These are phyloP conservation scores for Peromyscus polionotus DNA, from an alignment of 2,113 vertebrate species.

Conservation along the genomic window DNA sequence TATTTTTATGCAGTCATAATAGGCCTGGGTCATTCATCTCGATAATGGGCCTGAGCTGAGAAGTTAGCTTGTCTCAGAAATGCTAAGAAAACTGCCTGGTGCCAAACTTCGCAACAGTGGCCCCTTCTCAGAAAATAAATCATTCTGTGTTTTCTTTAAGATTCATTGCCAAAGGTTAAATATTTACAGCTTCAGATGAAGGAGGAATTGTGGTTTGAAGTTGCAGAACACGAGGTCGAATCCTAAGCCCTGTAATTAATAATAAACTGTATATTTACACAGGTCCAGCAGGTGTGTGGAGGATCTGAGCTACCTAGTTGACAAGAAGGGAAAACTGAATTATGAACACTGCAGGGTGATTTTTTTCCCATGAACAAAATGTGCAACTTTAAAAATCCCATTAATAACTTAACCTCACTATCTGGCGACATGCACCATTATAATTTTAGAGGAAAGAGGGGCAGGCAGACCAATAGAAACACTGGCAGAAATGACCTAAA, in stretches of 20 bases:
- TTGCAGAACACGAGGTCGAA: slow-evolving; percentile 15
- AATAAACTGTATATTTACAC: slow-evolving; percentile 41
- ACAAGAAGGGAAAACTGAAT: slow-evolving; percentile 43
- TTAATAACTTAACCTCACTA: neutral
- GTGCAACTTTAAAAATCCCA: neutral
- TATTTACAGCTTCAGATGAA: slow-evolving; percentile 76
- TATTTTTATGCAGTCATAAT: slow-evolving; percentile 62
- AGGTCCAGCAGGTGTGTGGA: slow-evolving; percentile 56
- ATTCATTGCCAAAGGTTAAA: slow-evolving; percentile 76
- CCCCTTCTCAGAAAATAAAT: slow-evolving; percentile 73
- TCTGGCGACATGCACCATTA: neutral
- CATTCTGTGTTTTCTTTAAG: slow-evolving; percentile 73
- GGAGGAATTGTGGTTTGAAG: slow-evolving; percentile 56
- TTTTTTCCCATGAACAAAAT: neutral
- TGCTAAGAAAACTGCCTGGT: slow-evolving; percentile 59
- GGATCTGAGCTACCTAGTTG: neutral
- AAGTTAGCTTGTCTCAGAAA: slow-evolving; percentile 60
- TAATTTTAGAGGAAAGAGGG: neutral
- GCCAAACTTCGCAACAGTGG: slow-evolving; percentile 67
- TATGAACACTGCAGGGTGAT: neutral
- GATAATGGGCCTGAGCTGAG: neutral
- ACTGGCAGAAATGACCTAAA: neutral
- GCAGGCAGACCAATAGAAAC: neutral
- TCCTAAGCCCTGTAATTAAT: slow-evolving; percentile 60
- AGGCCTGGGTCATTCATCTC: slow-evolving; percentile 47